These are phyloP conservation scores for Chaitophorus viminalis DNA, from an alignment of 2,888 invertebrate genomes.

Conservation along the genomic window DNA sequence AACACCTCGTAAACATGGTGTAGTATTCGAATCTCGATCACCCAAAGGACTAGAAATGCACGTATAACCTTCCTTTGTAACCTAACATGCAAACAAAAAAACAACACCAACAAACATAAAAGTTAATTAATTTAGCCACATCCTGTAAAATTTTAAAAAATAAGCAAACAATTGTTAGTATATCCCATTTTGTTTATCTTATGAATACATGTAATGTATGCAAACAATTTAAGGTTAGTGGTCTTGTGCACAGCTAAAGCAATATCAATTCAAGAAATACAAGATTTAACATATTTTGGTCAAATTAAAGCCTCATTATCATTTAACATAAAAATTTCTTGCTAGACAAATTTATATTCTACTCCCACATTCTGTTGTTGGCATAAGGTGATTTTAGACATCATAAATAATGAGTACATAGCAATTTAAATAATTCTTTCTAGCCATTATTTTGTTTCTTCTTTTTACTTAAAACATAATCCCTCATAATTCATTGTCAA, in stretches of 20 bases:
- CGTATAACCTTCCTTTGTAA: constrained; percentile 54
- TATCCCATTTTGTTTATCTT: neutral
- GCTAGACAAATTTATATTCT: constrained; percentile 1
- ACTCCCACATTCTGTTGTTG: neutral
- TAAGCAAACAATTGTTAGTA: constrained; percentile 42
- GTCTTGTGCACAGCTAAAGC: constrained; percentile 52
- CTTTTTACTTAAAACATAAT: constrained; percentile 3
- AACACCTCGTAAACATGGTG: constrained; percentile 54
- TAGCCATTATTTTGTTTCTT: neutral
- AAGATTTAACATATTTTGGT: constrained; percentile 18
- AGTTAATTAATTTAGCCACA: constrained; percentile 26
- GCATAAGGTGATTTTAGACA: neutral
- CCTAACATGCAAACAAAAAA: constrained; percentile 59
- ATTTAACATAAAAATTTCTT: neutral
- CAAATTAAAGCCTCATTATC: neutral
- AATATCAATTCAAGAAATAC: constrained; percentile 27
- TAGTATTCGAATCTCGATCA: constrained; percentile 43
- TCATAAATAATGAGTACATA: neutral
- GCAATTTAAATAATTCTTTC: constrained; percentile 17
- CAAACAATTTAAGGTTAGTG: constrained; percentile 48
- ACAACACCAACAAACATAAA: constrained; percentile 54
- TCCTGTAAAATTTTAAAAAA: constrained; percentile 40
- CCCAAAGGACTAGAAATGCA: constrained; percentile 47
- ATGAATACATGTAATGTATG: neutral
- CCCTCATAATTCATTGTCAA: constrained; percentile 7